A percentile compares a stretch with the other conserved stretches of the same genome.
Evolutionary conservation across 2,113 vertebrate species (phyloP).

Genomic region (Corythoichthys intestinalis): DNA sequence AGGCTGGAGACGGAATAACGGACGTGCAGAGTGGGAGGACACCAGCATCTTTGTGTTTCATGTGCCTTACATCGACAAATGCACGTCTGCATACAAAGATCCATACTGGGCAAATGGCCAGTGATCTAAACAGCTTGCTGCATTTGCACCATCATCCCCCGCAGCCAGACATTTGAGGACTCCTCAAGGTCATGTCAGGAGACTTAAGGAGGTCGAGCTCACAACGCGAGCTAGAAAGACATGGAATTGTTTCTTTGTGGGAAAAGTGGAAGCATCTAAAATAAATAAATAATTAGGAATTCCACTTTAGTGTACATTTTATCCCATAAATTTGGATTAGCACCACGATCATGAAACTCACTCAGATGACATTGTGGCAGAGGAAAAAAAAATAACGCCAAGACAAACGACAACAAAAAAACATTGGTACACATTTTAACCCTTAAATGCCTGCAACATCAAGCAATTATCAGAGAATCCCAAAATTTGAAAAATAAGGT

Average conservation of each 20-base stretch:
- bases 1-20: constrained; percentile 19
- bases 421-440: background rate
- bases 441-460: too few species aligned
- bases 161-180: constrained; percentile 43
- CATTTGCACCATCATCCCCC: constrained; percentile 23
- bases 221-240: background rate
- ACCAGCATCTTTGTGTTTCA: constrained; percentile 16
- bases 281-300: background rate
- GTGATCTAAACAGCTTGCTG: constrained; percentile 37
- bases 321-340: background rate
- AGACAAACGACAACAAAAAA: background rate
- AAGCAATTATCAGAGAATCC: too few species aligned
- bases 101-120: constrained; percentile 27
- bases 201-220: constrained; percentile 22
- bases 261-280: background rate
- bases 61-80: constrained; percentile 6
- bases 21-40: constrained; percentile 18
- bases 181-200: constrained; percentile 62
- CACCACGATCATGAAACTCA: background rate
- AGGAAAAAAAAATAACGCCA: background rate
- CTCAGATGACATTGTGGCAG: background rate
- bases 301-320: background rate
- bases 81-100: constrained; percentile 11
- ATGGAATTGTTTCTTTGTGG: background rate
- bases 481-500: too few species aligned